Conservation (phyloP, 2,888 invertebrate species). For the Hirtodrosophila alboralis region DNA sequence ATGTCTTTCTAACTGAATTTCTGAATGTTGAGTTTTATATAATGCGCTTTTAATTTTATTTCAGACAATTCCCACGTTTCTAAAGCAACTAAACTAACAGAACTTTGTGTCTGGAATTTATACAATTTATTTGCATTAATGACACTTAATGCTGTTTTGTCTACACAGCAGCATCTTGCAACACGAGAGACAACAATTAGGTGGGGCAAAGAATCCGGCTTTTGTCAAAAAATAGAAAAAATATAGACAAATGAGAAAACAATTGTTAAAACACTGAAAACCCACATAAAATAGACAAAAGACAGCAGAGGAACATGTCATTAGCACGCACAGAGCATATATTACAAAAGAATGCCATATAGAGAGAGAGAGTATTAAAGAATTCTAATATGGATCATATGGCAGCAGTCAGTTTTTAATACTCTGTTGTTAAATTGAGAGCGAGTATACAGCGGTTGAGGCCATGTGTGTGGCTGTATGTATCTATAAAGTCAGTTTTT, state of each 20-base stretch:
- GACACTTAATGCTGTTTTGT: constrained; percentile 62
- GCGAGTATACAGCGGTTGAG: too few relatives aligned
- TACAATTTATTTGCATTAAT: constrained; percentile 78
- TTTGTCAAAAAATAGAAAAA: constrained; percentile 1
- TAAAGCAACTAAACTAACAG: constrained; percentile 32
- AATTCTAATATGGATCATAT: constrained; percentile 7
- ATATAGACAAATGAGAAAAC: constrained; percentile 49
- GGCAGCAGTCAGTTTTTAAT: constrained; percentile 7
- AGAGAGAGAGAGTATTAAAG: constrained; percentile 12
- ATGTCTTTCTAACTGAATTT: constrained; percentile 48
- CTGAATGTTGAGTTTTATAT: constrained; percentile 7
- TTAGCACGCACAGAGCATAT: constrained; percentile 45
- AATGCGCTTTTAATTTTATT: constrained; percentile 68
- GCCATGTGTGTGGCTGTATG: too few relatives aligned
- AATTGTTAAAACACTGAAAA: constrained; percentile 66
- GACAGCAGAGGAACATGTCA: constrained; percentile 48
- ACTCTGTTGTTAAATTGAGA: too few relatives aligned
- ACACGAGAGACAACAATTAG: constrained; percentile 47
- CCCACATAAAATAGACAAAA: constrained; percentile 16
- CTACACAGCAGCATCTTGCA: constrained; percentile 28
- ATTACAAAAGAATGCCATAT: constrained; percentile 1
- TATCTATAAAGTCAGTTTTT: too few relatives aligned
- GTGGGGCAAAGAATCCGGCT: neutral
- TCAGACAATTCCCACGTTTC: constrained; percentile 37
- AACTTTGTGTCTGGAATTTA: constrained; percentile 37